A percentile compares a stretch with the other conserved stretches of the same genome.
Evolutionary conservation across 2,797 vertebrate genomes (phyloP).

Genomic region (Leptoclinus maculatus): DNA sequence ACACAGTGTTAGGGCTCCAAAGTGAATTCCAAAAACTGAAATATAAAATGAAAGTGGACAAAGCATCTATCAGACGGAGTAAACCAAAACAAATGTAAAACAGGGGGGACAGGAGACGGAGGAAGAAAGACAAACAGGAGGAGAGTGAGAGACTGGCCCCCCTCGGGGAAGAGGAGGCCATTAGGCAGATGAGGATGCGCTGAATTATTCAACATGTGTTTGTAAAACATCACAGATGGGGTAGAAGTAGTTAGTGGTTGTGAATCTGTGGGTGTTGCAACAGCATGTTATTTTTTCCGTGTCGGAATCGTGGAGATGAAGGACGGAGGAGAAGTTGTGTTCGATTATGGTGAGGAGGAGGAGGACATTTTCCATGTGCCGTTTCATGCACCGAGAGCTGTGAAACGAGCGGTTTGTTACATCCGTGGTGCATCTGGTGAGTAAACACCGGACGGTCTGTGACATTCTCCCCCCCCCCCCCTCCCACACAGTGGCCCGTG

Average conservation of each 20-base stretch:
- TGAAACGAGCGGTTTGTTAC: constrained; percentile 10
- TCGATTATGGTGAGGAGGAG: constrained; percentile 13
- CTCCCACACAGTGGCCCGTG: not conserved
- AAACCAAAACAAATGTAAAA: constrained; percentile 16
- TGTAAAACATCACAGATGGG: constrained; percentile 76
- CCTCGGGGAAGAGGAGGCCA: constrained; percentile 56
- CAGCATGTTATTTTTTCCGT: constrained; percentile 1
- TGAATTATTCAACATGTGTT: constrained; percentile 76
- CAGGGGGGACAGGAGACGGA: constrained; percentile 10
- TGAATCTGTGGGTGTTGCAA: constrained; percentile 43
- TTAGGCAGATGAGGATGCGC: constrained; percentile 67
- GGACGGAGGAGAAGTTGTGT: not conserved
- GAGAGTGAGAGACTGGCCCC: constrained; percentile 42
- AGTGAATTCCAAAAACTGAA: not conserved
- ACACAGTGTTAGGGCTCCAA: not conserved
- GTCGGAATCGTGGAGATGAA: constrained; percentile 19
- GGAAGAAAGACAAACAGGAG: constrained; percentile 31
- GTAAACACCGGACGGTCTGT: constrained; percentile 25
- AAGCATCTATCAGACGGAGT: constrained; percentile 18
- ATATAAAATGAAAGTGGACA: constrained; percentile 1
- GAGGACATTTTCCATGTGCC: not conserved
- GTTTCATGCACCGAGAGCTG: not conserved
- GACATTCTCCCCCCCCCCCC: no score
- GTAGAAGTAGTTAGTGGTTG: constrained; percentile 56
- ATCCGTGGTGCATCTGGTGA: constrained; percentile 9